Conservation (phyloP, 2,888 invertebrate species). For the Malthinus seriepunctatus region DNA sequence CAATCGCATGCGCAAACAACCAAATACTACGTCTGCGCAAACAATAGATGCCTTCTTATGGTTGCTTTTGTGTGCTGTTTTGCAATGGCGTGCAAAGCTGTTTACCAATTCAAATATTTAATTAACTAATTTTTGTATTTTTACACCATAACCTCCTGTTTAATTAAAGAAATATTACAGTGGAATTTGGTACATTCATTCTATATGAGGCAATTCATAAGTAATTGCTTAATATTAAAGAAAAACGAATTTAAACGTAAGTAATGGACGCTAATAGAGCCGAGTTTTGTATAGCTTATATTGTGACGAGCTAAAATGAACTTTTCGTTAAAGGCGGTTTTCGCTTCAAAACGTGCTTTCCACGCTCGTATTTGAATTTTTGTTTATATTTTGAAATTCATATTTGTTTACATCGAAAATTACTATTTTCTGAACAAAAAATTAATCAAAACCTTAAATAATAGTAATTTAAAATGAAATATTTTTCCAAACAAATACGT, state of each 20-base stretch:
- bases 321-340: conserved; percentile 54
- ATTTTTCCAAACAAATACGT: background rate
- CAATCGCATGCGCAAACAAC: background rate
- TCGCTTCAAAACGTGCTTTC: conserved; percentile 41
- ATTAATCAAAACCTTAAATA: too few relatives aligned
- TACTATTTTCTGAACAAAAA: too few relatives aligned
- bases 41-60: conserved; percentile 16
- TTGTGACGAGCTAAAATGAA: conserved; percentile 50
- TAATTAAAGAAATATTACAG: background rate
- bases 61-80: conserved; percentile 30
- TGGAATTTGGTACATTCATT: background rate
- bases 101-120: conserved; percentile 14
- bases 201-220: background rate
- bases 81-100: conserved; percentile 33
- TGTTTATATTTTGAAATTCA: conserved; percentile 19
- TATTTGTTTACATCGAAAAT: background rate
- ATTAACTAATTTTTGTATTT: conserved; percentile 8
- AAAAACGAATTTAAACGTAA: conserved; percentile 43
- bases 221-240: conserved; percentile 13
- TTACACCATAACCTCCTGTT: background rate
- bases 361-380: conserved; percentile 17
- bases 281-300: conserved; percentile 51
- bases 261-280: conserved; percentile 54
- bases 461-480: too few relatives aligned
- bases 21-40: conserved; percentile 11